Percentiles rank a stretch among this genome's conserved stretches.
phyloP scores from a whole-genome alignment of 2,113 vertebrate species.

The Colistium nudipinnis region DNA sequence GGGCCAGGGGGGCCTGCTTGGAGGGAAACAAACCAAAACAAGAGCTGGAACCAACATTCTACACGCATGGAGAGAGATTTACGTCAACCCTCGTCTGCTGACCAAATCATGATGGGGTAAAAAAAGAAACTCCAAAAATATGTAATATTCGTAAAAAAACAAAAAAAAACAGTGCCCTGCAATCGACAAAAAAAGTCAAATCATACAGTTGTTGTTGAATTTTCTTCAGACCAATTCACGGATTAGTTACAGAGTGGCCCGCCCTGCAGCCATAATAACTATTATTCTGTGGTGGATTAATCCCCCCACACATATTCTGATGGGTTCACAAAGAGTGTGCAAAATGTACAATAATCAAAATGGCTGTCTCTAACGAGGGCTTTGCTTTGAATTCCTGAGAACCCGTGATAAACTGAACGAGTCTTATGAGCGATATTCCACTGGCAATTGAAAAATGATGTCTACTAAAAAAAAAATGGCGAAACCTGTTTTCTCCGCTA shows the following conservation, averaged over 20 bases:
- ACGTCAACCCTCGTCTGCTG: background rate
- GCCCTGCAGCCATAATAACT: background rate
- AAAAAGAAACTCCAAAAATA: background rate
- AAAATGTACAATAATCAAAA: conserved; percentile 8
- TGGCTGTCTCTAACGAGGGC: background rate
- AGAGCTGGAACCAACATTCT: background rate
- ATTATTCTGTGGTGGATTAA: no score
- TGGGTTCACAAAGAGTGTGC: conserved; percentile 17
- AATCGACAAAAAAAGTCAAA: background rate
- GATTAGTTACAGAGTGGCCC: background rate
- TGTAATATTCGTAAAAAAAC: background rate
- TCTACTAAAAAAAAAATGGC: background rate
- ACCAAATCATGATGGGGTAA: background rate
- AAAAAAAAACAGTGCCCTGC: background rate
- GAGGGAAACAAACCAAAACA: conserved; percentile 16
- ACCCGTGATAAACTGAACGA: background rate
- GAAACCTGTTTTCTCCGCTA: background rate
- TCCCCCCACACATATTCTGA: background rate
- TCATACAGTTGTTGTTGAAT: no score
- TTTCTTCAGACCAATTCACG: no score
- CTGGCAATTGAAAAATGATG: background rate
- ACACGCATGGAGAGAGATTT: background rate
- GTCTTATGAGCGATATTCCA: background rate
- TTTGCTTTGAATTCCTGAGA: background rate
- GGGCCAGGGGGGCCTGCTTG: conserved; percentile 90